Percentiles rank a stretch among this genome's conserved stretches.
Conservation (phyloP, 2,797 vertebrate genomes). For the Aythya fuligula region DNA sequence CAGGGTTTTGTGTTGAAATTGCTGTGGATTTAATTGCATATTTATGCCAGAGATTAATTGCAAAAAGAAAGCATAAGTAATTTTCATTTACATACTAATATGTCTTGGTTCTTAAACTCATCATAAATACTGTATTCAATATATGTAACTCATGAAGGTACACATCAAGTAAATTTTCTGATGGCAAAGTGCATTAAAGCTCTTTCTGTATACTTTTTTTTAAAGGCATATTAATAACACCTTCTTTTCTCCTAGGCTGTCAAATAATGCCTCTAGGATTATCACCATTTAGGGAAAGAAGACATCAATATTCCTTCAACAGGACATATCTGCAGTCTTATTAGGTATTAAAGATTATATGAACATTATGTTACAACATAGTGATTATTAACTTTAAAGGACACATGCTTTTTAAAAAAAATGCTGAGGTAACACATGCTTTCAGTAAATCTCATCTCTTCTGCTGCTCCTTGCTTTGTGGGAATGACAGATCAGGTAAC, state of each 20-base stretch:
- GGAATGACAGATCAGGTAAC: background rate
- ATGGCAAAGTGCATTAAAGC: constrained; percentile 54
- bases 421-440: background rate
- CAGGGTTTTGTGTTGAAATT: constrained; percentile 34
- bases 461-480: background rate
- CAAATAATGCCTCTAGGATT: constrained; percentile 10
- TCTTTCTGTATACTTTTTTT: constrained; percentile 45
- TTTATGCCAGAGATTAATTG: constrained; percentile 60
- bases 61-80: constrained; percentile 57
- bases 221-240: constrained; percentile 17
- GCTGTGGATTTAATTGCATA: constrained; percentile 19
- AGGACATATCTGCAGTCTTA: background rate
- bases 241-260: constrained; percentile 26
- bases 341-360: constrained; percentile 6
- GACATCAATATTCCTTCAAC: constrained; percentile 25
- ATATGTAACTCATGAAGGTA: constrained; percentile 68
- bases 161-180: constrained; percentile 68
- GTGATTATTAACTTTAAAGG: background rate
- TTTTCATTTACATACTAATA: constrained; percentile 68
- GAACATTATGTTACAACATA: background rate
- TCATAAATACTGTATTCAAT: constrained; percentile 69
- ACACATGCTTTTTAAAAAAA: background rate
- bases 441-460: background rate
- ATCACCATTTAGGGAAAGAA: constrained; percentile 35
- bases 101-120: constrained; percentile 53